phyloP scores from a whole-genome alignment of 2,797 vertebrate species.

The Balearica regulorum region DNA sequence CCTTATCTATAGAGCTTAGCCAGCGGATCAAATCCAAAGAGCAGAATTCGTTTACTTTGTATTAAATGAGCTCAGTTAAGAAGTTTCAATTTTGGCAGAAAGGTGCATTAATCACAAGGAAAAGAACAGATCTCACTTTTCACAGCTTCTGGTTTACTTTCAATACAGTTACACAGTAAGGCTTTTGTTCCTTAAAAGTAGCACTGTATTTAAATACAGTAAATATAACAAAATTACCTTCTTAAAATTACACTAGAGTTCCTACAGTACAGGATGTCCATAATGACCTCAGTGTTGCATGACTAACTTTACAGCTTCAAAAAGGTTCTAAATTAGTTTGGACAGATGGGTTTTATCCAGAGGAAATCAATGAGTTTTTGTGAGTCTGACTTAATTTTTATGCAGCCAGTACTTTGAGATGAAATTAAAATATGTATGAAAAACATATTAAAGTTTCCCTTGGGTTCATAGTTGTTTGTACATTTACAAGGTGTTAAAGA shows the following conservation, averaged over 20 bases:
- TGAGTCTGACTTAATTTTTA: conserved; percentile 86
- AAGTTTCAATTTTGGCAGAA: conserved; percentile 81
- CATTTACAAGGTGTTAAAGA: conserved; percentile 83
- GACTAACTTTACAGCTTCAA: conserved; percentile 77
- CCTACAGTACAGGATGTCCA: conserved; percentile 74
- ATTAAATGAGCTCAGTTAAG: conserved; percentile 82
- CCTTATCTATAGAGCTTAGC: conserved; percentile 81
- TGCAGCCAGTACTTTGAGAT: conserved; percentile 80
- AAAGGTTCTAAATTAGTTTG: conserved; percentile 83
- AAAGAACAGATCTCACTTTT: conserved; percentile 83
- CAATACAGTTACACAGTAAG: conserved; percentile 79
- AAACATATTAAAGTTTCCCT: conserved; percentile 89
- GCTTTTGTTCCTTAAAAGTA: conserved; percentile 80
- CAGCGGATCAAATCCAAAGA: conserved; percentile 80
- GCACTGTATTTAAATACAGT: conserved; percentile 83
- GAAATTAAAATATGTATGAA: conserved; percentile 94
- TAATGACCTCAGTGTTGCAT: conserved; percentile 84
- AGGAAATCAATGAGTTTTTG: conserved; percentile 89
- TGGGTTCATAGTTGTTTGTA: conserved; percentile 81
- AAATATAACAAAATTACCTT: conserved; percentile 82
- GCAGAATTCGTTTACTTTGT: conserved; percentile 84
- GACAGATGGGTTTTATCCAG: conserved; percentile 88
- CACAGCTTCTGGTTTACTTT: conserved; percentile 81
- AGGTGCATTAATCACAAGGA: conserved; percentile 84
- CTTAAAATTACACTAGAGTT: conserved; percentile 77